Evolutionary conservation across 2,113 vertebrate species (phyloP).

Genomic region (Malurus cyaneus): DNA sequence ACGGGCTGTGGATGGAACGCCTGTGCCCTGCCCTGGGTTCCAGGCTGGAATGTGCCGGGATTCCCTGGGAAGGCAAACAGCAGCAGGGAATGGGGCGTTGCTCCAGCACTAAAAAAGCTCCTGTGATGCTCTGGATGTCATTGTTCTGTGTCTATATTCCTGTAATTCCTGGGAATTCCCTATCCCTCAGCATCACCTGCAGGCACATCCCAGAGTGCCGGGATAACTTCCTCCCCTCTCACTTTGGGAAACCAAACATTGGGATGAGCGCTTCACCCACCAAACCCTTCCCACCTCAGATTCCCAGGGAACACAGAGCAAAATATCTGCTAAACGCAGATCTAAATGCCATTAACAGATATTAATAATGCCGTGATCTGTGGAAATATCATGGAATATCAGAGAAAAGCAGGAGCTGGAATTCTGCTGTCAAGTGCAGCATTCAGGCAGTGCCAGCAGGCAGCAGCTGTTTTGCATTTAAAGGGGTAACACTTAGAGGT

Average conservation of each 20-base stretch:
- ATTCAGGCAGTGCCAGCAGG: background rate
- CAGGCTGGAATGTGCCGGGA: background rate
- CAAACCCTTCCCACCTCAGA: background rate
- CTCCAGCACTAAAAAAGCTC: background rate
- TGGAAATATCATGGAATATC: background rate
- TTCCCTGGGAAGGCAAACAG: background rate
- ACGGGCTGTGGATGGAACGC: background rate
- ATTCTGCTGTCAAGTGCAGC: conserved; percentile 29
- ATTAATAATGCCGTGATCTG: conserved; percentile 3
- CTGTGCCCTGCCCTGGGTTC: background rate
- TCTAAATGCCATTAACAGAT: background rate
- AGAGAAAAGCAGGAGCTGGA: conserved; percentile 32
- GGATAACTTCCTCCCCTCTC: background rate
- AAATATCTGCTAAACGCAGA: background rate
- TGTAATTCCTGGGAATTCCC: background rate
- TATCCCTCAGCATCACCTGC: background rate
- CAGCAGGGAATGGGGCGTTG: background rate
- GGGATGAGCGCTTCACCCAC: background rate
- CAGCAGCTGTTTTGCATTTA: conserved; percentile 39
- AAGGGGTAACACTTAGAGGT: conserved; percentile 15
- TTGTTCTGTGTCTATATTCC: background rate
- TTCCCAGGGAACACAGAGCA: background rate
- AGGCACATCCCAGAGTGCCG: background rate
- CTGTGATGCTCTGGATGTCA: background rate
- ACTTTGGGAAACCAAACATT: rapidly evolving